phyloP scores from a whole-genome alignment of 1,140 invertebrate species.

The Eufriesea mexicana region DNA sequence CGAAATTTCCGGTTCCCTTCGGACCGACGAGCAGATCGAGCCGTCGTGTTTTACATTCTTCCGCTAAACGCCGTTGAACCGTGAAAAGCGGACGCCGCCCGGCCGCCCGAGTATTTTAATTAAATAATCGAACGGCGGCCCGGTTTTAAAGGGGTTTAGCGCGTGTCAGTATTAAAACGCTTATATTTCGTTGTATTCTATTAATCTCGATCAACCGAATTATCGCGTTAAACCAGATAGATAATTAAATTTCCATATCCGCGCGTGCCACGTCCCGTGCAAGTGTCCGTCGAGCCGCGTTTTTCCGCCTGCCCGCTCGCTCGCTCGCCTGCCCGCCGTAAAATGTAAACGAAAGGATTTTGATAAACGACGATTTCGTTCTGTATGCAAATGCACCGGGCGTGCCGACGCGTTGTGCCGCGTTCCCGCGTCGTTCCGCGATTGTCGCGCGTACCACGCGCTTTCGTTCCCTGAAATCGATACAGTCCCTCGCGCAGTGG shows the following conservation, averaged over 20 bases:
- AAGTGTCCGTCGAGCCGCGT: background rate
- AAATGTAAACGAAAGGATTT: slow-evolving; percentile 44
- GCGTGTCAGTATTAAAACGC: slow-evolving; percentile 61
- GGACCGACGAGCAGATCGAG: slow-evolving; percentile 29
- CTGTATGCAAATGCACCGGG: slow-evolving; percentile 37
- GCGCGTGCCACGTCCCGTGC: background rate
- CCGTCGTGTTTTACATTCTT: slow-evolving; percentile 53
- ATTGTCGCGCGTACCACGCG: slow-evolving; percentile 27
- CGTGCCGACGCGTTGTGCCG: slow-evolving; percentile 1
- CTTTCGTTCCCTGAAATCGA: slow-evolving; percentile 20
- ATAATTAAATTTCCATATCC: slow-evolving; percentile 68
- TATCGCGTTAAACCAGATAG: slow-evolving; percentile 65
- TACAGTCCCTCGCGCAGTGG: background rate
- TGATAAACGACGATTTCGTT: slow-evolving; percentile 53
- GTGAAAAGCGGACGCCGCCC: slow-evolving; percentile 50
- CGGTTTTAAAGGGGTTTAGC: slow-evolving; percentile 64
- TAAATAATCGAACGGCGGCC: slow-evolving; percentile 61
- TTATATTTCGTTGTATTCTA: slow-evolving; percentile 63
- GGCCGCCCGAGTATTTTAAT: slow-evolving; percentile 55
- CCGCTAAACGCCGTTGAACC: slow-evolving; percentile 50
- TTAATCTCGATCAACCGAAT: slow-evolving; percentile 63
- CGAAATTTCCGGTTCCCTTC: slow-evolving; percentile 45
- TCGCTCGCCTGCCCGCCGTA: background rate
- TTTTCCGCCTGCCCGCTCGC: slow-evolving; percentile 12
- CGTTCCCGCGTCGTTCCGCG: background rate